Evolutionary conservation across 1,140 invertebrate genomes (phyloP), one percentile per base, ranked within the genome.

Genomic region (Zaprionus ghesquierei): DNA sequence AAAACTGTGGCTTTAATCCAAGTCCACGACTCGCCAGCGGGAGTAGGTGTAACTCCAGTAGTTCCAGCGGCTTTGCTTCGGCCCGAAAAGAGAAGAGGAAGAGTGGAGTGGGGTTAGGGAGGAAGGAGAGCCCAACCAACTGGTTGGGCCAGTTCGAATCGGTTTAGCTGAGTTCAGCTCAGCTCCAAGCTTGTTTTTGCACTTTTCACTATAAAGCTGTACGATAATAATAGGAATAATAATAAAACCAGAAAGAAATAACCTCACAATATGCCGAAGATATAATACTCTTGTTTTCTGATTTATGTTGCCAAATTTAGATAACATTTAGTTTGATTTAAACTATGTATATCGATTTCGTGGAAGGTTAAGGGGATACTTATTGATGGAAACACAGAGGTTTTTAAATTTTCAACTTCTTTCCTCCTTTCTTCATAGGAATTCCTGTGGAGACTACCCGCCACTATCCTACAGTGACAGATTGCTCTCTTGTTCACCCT

Each of bases 21-120:
- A 71, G 59, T 69, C 68, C 61, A 64, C 33, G 51, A 35, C 69
- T 53, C 54, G 63, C 63, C 69, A 59, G 46, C 63, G 70, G 70
- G 65, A 75, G 70, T 68, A 81, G 77, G 79, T 79, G 79, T 81
- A 81, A 81, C 79, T 81, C 79, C 79, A 46, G 79, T 81, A 81
- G 79, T 82, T 54, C 35, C 35, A 41, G 71, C 41, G 38, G 13
- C 44, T 51, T 51, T 13, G 18, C 44, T 49, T 18, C 41, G 59
- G 31, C 46, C 53, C 50, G 29, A 46, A 20, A 15, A 69, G 41
- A 25, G 58, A 33, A 53, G 33, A 10, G 56, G 63, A 59, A 62
- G 13, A 35, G 3, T 12, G 12, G 12, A 33, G 0, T 3, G 10
- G 10, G 13, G 29, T 9, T 9, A 9, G 33, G 5, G 13, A 35